These are phyloP conservation scores for Amblyjoppa proteus DNA, from an alignment of 2,888 invertebrate genomes.

Conservation along the genomic window DNA sequence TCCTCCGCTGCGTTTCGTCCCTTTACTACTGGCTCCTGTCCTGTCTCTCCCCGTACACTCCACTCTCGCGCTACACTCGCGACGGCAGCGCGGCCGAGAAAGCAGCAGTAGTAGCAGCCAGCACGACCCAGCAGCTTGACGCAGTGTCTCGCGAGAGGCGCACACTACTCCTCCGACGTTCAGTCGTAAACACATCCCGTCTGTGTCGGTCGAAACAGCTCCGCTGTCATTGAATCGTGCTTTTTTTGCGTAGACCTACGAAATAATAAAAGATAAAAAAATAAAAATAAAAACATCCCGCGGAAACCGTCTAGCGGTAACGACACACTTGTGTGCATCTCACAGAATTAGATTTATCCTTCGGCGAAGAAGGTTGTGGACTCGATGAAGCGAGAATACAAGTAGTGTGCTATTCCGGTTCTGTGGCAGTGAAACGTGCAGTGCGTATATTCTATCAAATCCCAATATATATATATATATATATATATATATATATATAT, in stretches of 20 bases:
- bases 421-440: slow-evolving; percentile 35
- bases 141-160: slow-evolving; percentile 54
- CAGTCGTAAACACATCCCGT: slow-evolving; percentile 77
- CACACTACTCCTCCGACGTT: slow-evolving; percentile 40
- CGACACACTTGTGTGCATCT: not conserved
- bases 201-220: slow-evolving; percentile 65
- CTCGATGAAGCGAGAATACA: slow-evolving; percentile 4
- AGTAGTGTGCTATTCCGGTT: not conserved
- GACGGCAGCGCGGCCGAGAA: slow-evolving; percentile 60
- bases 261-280: not conserved
- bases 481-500: not conserved
- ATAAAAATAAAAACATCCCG: not conserved
- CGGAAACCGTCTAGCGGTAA: not conserved
- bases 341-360: slow-evolving; percentile 1
- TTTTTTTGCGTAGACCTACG: not conserved
- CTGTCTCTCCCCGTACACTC: slow-evolving; percentile 34
- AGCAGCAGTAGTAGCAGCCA: slow-evolving; percentile 69
- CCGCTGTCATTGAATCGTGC: slow-evolving; percentile 40
- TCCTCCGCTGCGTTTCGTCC: slow-evolving; percentile 63
- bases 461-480: not conserved
- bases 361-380: not conserved
- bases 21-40: slow-evolving; percentile 47
- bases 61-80: slow-evolving; percentile 59
- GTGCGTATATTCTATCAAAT: slow-evolving; percentile 2
- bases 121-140: slow-evolving; percentile 50